phyloP scores from a whole-genome alignment of 1,140 invertebrate species.

The Drosophila ohnishii region DNA sequence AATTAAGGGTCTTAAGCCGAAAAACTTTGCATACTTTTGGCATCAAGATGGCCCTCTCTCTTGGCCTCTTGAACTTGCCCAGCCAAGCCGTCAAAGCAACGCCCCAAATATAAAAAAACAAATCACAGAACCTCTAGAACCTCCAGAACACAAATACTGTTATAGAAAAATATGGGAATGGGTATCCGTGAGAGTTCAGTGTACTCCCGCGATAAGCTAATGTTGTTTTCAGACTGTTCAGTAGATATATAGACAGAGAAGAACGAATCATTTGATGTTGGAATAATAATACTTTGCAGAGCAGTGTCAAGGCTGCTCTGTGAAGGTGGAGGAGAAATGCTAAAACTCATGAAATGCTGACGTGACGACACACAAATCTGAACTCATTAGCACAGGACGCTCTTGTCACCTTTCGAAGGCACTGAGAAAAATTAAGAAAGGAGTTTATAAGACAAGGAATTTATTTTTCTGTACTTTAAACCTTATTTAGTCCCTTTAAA shows the following conservation, averaged over 20 bases:
- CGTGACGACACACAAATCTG: slow-evolving; percentile 70
- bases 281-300: neutral
- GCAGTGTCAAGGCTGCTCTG: slow-evolving; percentile 50
- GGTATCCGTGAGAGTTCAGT: slow-evolving; percentile 58
- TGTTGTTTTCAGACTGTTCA: slow-evolving; percentile 52
- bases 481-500: neutral
- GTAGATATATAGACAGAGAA: slow-evolving; percentile 36
- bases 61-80: slow-evolving; percentile 47
- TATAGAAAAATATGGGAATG: slow-evolving; percentile 3
- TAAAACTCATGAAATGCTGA: slow-evolving; percentile 31
- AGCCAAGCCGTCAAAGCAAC: slow-evolving; percentile 41
- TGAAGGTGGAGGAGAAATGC: neutral
- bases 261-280: slow-evolving; percentile 45
- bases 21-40: slow-evolving; percentile 66
- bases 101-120: slow-evolving; percentile 57
- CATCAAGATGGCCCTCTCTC: slow-evolving; percentile 15
- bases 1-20: slow-evolving; percentile 6
- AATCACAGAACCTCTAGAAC: slow-evolving; percentile 8
- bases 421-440: neutral
- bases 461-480: neutral
- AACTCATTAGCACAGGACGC: slow-evolving; percentile 56
- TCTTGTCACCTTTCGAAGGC: slow-evolving; percentile 24
- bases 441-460: neutral
- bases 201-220: slow-evolving; percentile 71
- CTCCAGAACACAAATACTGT: slow-evolving; percentile 6